These are phyloP conservation scores for Henicopernis longicauda DNA, from an alignment of 2,113 vertebrate species.

Conservation along the genomic window DNA sequence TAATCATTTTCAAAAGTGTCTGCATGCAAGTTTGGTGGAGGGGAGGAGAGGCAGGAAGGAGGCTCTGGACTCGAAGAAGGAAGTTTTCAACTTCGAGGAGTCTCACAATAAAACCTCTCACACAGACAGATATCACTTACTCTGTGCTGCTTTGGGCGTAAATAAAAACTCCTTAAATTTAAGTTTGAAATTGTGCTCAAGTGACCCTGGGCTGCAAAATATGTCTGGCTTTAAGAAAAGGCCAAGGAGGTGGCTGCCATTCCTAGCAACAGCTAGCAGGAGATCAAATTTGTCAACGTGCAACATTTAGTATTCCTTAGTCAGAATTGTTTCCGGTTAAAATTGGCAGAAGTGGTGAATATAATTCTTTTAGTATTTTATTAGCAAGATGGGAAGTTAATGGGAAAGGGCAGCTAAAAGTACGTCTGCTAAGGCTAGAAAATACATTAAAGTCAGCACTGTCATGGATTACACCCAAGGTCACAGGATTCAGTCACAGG, in stretches of 20 bases:
- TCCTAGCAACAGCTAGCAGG: neutral
- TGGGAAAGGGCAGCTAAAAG: slow-evolving; percentile 44
- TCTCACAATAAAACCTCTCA: neutral
- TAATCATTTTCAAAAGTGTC: neutral
- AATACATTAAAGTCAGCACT: slow-evolving; percentile 4
- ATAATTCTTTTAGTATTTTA: slow-evolving; percentile 24
- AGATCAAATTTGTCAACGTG: neutral
- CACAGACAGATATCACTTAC: neutral
- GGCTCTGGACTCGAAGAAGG: neutral
- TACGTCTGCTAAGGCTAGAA: slow-evolving; percentile 22
- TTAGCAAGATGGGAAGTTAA: slow-evolving; percentile 37
- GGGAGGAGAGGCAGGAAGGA: neutral
- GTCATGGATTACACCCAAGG: slow-evolving; percentile 18
- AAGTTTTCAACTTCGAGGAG: neutral
- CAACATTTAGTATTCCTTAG: neutral
- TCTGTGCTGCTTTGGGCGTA: neutral
- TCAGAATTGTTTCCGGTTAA: neutral
- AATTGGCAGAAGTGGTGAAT: slow-evolving; percentile 26
- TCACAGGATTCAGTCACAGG: slow-evolving; percentile 1
- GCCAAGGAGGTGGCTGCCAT: neutral
- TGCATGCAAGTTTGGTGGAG: neutral
- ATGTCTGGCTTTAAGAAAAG: neutral
- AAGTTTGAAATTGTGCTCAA: neutral
- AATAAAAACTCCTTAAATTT: neutral
- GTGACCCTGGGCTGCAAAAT: neutral